Conservation (phyloP, 2,888 invertebrate species). For the Subacronicta megacephala region DNA sequence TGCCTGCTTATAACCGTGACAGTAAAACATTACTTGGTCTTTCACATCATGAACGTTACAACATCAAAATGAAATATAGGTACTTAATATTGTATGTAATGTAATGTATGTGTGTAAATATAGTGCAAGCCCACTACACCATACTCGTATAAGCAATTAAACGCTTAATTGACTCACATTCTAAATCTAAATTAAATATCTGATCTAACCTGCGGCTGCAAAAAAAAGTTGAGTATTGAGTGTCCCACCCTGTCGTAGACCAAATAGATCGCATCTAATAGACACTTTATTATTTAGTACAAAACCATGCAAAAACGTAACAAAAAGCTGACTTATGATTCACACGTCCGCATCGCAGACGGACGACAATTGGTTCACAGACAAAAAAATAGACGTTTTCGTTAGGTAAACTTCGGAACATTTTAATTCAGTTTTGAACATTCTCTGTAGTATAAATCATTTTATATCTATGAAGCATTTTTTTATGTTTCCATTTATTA, state of each 20-base stretch:
- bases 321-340: constrained; percentile 36
- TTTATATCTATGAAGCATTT: neutral
- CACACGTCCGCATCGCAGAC: constrained; percentile 17
- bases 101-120: neutral
- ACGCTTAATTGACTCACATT: constrained; percentile 36
- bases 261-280: constrained; percentile 61
- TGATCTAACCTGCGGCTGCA: too few relatives aligned
- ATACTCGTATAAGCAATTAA: constrained; percentile 43
- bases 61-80: constrained; percentile 18
- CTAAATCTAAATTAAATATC: constrained; percentile 58
- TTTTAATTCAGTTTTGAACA: neutral
- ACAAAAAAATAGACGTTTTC: neutral
- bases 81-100: too few relatives aligned
- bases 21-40: constrained; percentile 15
- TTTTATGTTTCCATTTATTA: too few relatives aligned
- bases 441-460: too few relatives aligned
- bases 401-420: constrained; percentile 3
- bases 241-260: constrained; percentile 39
- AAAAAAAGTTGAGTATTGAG: too few relatives aligned
- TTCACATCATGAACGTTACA: constrained; percentile 3
- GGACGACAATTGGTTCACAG: constrained; percentile 10
- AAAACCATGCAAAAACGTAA: constrained; percentile 37
- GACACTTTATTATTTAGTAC: constrained; percentile 44
- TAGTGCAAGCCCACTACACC: constrained; percentile 13
- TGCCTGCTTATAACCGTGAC: constrained; percentile 22